phyloP scores from a whole-genome alignment of 2,113 vertebrate genomes.

The Felis catus region DNA sequence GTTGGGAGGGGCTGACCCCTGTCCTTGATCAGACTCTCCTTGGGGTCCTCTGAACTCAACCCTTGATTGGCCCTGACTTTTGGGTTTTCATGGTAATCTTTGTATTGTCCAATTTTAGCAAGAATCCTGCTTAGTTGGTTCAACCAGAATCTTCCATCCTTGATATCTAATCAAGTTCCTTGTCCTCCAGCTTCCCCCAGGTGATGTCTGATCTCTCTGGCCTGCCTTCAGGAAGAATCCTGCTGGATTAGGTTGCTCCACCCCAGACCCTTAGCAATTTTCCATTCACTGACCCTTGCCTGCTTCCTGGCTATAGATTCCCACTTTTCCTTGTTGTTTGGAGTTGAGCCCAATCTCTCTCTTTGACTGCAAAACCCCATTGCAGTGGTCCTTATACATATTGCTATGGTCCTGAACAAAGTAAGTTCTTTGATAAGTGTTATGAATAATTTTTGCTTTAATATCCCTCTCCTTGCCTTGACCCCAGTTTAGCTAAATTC shows the following conservation, averaged over 20 bases:
- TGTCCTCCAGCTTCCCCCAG: background rate
- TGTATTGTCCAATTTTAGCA: too few species aligned
- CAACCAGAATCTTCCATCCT: background rate
- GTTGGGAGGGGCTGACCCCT: background rate
- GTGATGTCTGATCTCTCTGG: background rate
- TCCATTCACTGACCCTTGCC: background rate
- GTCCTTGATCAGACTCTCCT: background rate
- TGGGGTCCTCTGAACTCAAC: background rate
- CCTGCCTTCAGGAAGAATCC: background rate
- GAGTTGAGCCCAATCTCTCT: background rate
- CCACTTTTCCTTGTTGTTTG: background rate
- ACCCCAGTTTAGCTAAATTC: background rate
- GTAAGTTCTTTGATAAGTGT: background rate
- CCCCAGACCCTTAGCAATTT: background rate
- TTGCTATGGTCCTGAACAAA: background rate
- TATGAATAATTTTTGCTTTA: background rate
- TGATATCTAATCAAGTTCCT: background rate
- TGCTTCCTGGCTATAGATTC: background rate
- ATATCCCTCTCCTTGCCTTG: background rate
- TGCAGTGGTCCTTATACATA: background rate
- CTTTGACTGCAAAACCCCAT: background rate
- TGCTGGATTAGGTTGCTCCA: background rate
- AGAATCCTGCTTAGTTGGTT: background rate
- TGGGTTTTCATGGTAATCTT: background rate
- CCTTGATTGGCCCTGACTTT: background rate